These are phyloP conservation scores for Drosophila sechellia DNA, from an alignment of 1,140 invertebrate genomes.

Conservation along the genomic window DNA sequence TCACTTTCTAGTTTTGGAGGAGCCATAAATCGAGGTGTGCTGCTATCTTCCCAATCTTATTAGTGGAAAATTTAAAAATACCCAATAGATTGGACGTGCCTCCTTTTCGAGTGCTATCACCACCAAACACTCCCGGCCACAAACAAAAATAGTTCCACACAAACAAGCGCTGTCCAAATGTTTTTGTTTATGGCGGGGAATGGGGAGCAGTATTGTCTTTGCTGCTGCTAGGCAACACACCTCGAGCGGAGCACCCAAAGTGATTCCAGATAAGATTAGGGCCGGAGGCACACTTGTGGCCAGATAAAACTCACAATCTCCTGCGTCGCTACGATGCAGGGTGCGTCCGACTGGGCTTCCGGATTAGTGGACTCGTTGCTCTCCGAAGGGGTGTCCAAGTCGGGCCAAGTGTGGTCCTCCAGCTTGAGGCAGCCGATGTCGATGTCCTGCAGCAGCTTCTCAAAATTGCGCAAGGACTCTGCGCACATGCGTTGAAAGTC, in stretches of 20 bases:
- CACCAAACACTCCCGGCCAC: constrained; percentile 3
- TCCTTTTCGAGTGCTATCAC: constrained; percentile 22
- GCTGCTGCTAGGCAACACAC: constrained; percentile 51
- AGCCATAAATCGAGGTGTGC: neutral
- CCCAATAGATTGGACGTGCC: constrained; percentile 18
- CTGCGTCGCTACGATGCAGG: constrained; percentile 19
- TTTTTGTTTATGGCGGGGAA: constrained; percentile 24
- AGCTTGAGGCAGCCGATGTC: constrained; percentile 9
- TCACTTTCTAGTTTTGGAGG: neutral
- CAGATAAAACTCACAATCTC: constrained; percentile 61
- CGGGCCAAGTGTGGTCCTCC: neutral
- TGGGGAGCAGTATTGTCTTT: constrained; percentile 23
- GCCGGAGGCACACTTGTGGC: constrained; percentile 9
- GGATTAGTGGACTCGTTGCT: constrained; percentile 8
- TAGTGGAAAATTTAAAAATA: neutral
- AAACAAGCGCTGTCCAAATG: constrained; percentile 28
- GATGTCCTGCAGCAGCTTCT: constrained; percentile 44
- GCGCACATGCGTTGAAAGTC: constrained; percentile 73
- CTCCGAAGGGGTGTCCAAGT: constrained; percentile 1
- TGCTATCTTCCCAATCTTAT: too few species aligned
- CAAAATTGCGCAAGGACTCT: constrained; percentile 63
- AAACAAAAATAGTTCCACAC: constrained; percentile 39
- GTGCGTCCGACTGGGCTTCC: constrained; percentile 9
- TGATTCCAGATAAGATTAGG: constrained; percentile 57
- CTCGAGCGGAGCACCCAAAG: constrained; percentile 18